Conservation (phyloP, 2,797 vertebrate species). For the Sebastiscus tertius region DNA sequence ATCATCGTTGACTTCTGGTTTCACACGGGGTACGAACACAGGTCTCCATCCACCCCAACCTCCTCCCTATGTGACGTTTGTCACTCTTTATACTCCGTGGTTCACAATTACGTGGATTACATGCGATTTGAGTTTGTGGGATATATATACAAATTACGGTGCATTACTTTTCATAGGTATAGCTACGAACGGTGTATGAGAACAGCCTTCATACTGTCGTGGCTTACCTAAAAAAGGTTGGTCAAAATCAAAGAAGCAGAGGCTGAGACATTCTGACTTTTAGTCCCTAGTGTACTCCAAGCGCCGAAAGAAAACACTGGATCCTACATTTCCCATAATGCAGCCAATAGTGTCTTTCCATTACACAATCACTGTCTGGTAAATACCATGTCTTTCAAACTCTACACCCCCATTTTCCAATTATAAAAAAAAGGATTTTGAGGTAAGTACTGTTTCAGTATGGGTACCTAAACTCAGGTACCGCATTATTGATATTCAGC, state of each 20-base stretch:
- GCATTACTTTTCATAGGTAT: neutral
- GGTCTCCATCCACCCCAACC: neutral
- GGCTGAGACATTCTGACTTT: neutral
- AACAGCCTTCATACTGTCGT: neutral
- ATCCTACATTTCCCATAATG: neutral
- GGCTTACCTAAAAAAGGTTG: neutral
- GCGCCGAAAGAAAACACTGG: neutral
- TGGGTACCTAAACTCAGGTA: neutral
- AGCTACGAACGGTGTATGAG: neutral
- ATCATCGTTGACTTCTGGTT: no score
- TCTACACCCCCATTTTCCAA: neutral
- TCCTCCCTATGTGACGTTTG: neutral
- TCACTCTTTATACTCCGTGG: neutral
- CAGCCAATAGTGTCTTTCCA: neutral
- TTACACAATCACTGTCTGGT: neutral
- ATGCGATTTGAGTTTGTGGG: neutral
- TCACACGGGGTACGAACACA: no score
- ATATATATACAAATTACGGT: neutral
- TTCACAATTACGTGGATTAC: neutral
- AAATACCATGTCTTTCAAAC: neutral
- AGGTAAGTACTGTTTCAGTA: neutral
- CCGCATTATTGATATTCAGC: neutral
- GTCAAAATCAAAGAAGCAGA: neutral
- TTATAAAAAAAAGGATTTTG: neutral
- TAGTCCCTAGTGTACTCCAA: neutral